Base-by-base conservation (phyloP, 1,140 invertebrate genomes). In the Chironomus striatipennis region DNA sequence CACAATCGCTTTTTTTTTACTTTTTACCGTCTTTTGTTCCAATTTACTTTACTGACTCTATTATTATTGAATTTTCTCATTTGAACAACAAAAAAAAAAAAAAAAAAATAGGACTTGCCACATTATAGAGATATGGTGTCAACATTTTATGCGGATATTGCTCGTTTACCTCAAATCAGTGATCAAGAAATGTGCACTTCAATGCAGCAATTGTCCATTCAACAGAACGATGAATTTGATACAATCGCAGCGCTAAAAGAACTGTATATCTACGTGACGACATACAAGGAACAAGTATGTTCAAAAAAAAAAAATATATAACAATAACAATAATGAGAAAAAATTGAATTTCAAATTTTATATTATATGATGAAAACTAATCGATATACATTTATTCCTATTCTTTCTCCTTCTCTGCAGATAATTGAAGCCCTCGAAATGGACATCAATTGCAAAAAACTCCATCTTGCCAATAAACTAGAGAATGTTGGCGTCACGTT, bases 251-350 rank as follows among this genome's bases (percentile, higher is more conserved):
- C 95, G 77, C 87, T 97, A 76, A 96, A 96, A 85, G 94, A 97
- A 84, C 87, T 97, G 74, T 96, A 96, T 81, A 95, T 96, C 81
- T 97, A 97, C 84, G 93, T 96, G 79, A 93, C 91, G 79, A 96
- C 95, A 86, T 97, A 97, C 84, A 91, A 91, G 84, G 93, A 94
- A 84, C 91, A 92, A 87, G 93, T 96, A 85, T 88, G 85, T 85
- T 77, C 57, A 74, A 65, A 65, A 73, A 73, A 76, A 75, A 24
- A 75, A 75, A 43, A 47, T n/a, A 73, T 43, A 43, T 7, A 5
- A 7, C 42, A 43, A 47, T 47, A 47, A 47, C 5, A 47, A 47
- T 10, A 42, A 42, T 5, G 9, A n/a, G 21, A 70, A 20, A 70
- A 70, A 70, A 70, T 70, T 70, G 8, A 15, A 70, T 20, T 70